These are phyloP conservation scores for Epinotia ramella DNA, from an alignment of 2,888 invertebrate species.

Conservation along the genomic window DNA sequence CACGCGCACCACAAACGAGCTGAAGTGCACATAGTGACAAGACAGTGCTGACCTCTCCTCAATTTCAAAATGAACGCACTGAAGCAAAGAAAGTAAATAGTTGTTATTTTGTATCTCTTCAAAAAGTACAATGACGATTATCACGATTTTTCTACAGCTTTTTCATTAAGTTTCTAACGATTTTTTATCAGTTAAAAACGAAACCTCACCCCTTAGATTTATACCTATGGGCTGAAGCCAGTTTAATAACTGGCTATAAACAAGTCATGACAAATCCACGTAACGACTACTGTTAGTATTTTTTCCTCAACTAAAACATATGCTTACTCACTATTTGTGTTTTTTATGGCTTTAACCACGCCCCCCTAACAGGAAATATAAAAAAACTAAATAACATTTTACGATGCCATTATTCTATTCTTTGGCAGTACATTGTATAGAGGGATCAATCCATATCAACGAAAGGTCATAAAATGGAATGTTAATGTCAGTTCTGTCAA, in stretches of 20 bases:
- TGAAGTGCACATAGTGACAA: too few relatives aligned
- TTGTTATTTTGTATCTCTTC: not conserved
- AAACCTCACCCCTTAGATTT: conserved; percentile 3
- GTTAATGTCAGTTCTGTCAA: conserved; percentile 18
- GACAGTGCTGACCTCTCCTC: too few relatives aligned
- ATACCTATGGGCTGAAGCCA: not conserved
- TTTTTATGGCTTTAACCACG: conserved; percentile 11
- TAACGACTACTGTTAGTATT: not conserved
- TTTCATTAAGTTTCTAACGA: not conserved
- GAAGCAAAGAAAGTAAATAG: not conserved
- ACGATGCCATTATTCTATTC: conserved; percentile 34
- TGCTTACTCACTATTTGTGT: conserved; percentile 9
- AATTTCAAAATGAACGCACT: too few relatives aligned
- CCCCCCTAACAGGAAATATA: conserved; percentile 18
- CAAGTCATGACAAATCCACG: not conserved
- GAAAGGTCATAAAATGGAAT: conserved; percentile 19
- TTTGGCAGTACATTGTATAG: conserved; percentile 20
- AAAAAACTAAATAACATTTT: conserved; percentile 36
- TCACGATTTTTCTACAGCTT: not conserved
- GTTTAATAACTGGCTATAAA: not conserved
- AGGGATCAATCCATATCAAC: conserved; percentile 26
- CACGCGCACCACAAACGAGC: too few relatives aligned
- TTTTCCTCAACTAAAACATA: not conserved
- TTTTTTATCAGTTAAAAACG: not conserved
- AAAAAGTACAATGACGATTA: not conserved